Percentiles rank a stretch among this genome's conserved stretches.
Conservation (phyloP, 2,888 invertebrate genomes). For the Idaea dimidiata region DNA sequence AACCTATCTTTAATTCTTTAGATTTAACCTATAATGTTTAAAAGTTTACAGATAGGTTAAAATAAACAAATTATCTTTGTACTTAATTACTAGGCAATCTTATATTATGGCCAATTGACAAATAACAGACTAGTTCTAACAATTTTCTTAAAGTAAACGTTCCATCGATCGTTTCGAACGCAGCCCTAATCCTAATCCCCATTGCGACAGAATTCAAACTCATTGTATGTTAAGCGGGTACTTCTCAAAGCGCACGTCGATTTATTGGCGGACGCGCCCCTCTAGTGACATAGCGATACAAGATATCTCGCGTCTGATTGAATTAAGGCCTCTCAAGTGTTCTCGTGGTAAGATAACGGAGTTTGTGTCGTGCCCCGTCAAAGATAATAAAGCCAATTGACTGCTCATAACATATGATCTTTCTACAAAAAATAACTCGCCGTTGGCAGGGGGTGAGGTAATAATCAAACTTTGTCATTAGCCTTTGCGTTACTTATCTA, state of each 20-base stretch:
- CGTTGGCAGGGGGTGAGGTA: too few relatives aligned
- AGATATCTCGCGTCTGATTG: conserved; percentile 49
- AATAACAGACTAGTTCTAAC: conserved; percentile 40
- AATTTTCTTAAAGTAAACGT: conserved; percentile 33
- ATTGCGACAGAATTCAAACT: conserved; percentile 66
- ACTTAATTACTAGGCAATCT: too few relatives aligned
- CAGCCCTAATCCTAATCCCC: conserved; percentile 52
- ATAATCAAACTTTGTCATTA: too few relatives aligned
- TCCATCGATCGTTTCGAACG: conserved; percentile 43
- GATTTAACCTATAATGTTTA: too few relatives aligned
- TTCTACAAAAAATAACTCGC: too few relatives aligned
- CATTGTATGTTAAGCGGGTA: conserved; percentile 80
- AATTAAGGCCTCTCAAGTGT: conserved; percentile 50
- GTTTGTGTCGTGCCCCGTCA: conserved; percentile 34
- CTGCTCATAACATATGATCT: too few relatives aligned
- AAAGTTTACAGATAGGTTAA: too few relatives aligned
- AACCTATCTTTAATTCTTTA: too few relatives aligned
- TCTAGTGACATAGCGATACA: conserved; percentile 56
- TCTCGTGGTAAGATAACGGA: conserved; percentile 49
- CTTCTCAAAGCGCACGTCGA: conserved; percentile 66
- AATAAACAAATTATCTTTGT: too few relatives aligned
- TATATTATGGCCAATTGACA: neutral
- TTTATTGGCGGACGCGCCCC: conserved; percentile 75
- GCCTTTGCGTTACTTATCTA: too few relatives aligned
- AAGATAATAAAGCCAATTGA: too few relatives aligned